Evolutionary conservation across 2,113 vertebrate genomes (phyloP), one percentile per base, ranked within the genome.

Genomic region (Stigmatopora argus): DNA sequence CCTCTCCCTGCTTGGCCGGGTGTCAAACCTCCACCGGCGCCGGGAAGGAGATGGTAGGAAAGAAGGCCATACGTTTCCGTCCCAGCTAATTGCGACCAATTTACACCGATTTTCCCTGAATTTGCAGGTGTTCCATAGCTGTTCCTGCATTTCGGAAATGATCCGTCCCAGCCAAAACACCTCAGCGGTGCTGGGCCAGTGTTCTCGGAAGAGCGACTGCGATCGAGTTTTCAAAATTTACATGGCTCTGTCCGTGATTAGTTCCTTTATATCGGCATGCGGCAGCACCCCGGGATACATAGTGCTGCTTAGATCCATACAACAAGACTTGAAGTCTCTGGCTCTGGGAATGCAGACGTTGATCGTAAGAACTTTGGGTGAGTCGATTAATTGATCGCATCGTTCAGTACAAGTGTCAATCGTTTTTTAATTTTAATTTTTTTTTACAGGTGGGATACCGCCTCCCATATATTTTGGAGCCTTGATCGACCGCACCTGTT

Each of bases 401-500:
- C 34, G 11, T 58, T 1, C 34, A 59, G 34, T n/a, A 19, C 10
- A 2, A 9, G 52, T 1, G 45, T 31, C 13, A 46, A 46, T 13
- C 21, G 21, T 55, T 2, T 52, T 18, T 12, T 11, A 18, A 14
- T 34, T 52, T 60, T 2, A 35, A 23, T 58, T 19, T 74, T 14
- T 69, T 14, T 72, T 62, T 69, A 19, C 69, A 99, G 97, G 93
- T 88, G 95, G 95, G 63, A 97, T 99, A 66, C 95, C 96, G 47
- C 92, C 96, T 66, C 92, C 95, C 1, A 92, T 98, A 74, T 98
- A 94, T 82, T 98, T 96, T 44, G 97, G 97, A 65, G 94, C 93
- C 18, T 83, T 97, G 78, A 91, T 97, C 71, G 97, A 98, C 69
- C 89, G 71, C 7, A 94, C 94, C 0, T 99, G 96, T 88, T 84